Base-by-base conservation (phyloP, 2,888 invertebrate genomes). In the Spodoptera littoralis region DNA sequence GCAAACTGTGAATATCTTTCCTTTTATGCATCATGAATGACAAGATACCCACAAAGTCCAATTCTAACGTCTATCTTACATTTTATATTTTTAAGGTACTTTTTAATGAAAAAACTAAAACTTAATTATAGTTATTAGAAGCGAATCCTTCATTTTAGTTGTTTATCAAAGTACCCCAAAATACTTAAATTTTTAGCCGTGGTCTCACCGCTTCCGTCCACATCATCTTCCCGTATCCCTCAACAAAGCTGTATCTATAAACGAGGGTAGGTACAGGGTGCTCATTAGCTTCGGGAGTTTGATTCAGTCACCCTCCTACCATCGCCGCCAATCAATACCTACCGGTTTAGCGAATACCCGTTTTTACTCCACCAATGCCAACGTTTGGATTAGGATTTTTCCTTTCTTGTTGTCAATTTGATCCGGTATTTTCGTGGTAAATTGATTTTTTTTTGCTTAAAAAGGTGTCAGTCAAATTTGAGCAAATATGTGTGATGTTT, bases 211-310 rank as follows among this genome's bases (percentile, higher is more conserved):
- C 24, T 41, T 49, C 54, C 50, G 44, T 42, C 11, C 50, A 4
- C n/a, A 51, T 49, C 56, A 2, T 24, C 3, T 0, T 11, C 11
- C 56, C 64, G 51, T 70, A 30, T 63, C 48, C 43, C 8, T n/a
- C 44, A 24, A 50, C 13, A 51, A 46, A 44, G 9, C 9, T 41
- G 36, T 55, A 66, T 27, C 27, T 49, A 71, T 36, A 62, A 60
- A 51, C 67, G 41, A 52, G 42, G 18, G 42, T 49, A 61, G 13
- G 50, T 61, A 63, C 52, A 57, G 62, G 63, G 36, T 69, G 57
- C 77, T 78, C 77, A 79, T 78, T 78, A 79, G 77, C 69, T 66
- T 54, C 65, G 54, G 43, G 61, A 73, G 77, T 73, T 79, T 76
- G 76, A 79, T 70, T 79, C 79, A 73, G 77, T 79, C 77, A 63